phyloP scores from a whole-genome alignment of 2,888 invertebrate genomes.

The Brachyopa scutellaris region DNA sequence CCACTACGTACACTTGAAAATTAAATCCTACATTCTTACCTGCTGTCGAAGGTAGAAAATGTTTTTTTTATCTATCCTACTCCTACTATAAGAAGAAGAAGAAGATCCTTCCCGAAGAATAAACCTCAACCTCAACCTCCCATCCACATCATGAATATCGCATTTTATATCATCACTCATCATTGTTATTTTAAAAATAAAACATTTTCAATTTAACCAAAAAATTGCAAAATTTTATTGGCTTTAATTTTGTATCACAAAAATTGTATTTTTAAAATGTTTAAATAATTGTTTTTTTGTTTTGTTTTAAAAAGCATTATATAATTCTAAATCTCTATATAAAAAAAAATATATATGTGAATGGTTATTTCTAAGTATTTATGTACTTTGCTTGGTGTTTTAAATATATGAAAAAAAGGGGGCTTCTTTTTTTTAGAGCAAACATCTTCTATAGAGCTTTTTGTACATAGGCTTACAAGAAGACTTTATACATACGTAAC shows the following conservation, averaged over 20 bases:
- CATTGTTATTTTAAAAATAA: constrained; percentile 72
- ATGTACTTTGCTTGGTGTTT: constrained; percentile 35
- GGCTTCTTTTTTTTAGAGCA: constrained; percentile 6
- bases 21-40: too few relatives aligned
- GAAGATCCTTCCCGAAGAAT: too few relatives aligned
- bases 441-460: constrained; percentile 40
- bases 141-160: constrained; percentile 77
- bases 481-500: constrained; percentile 45
- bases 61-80: too few relatives aligned
- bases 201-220: constrained; percentile 69
- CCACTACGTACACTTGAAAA: too few relatives aligned
- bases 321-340: constrained; percentile 58
- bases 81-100: too few relatives aligned
- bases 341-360: constrained; percentile 36
- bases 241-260: constrained; percentile 77
- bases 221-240: constrained; percentile 65
- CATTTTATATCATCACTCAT: constrained; percentile 69
- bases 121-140: too few relatives aligned
- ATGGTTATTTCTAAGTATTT: constrained; percentile 49
- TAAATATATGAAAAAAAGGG: constrained; percentile 48
- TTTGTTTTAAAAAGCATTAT: constrained; percentile 59
- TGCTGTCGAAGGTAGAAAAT: too few relatives aligned
- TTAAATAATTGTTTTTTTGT: constrained; percentile 5
- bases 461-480: constrained; percentile 50
- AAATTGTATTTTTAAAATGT: constrained; percentile 74